Conservation (phyloP, 2,888 invertebrate genomes). For the Polymixis lichenea region DNA sequence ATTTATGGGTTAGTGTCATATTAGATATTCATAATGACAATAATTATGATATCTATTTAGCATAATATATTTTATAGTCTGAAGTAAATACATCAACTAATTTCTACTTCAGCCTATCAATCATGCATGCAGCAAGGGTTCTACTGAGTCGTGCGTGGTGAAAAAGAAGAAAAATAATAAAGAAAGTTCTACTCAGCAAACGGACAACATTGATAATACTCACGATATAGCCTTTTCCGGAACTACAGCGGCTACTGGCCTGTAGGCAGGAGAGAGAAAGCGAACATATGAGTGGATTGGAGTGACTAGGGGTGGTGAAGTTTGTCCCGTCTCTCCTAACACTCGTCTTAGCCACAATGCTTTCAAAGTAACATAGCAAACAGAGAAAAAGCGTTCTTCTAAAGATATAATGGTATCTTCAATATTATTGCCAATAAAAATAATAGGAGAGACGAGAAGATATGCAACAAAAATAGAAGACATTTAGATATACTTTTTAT, state of each 20-base stretch:
- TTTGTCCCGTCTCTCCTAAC: conserved; percentile 83
- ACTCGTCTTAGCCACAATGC: conserved; percentile 61
- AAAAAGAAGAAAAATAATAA: conserved; percentile 67
- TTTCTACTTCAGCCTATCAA: conserved; percentile 39
- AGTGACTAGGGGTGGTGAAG: conserved; percentile 84
- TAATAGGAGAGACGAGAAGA: conserved; percentile 78
- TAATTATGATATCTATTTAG: conserved; percentile 38
- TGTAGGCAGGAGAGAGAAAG: conserved; percentile 91
- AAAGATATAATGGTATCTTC: conserved; percentile 23
- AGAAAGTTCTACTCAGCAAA: conserved; percentile 72
- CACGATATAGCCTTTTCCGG: conserved; percentile 98
- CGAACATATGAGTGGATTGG: conserved; percentile 89
- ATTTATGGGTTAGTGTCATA: conserved; percentile 53
- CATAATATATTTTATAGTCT: conserved; percentile 6
- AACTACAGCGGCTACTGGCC: conserved; percentile 98
- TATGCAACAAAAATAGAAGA: conserved; percentile 79
- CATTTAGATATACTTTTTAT: conserved; percentile 57
- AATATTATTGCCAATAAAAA: conserved; percentile 40
- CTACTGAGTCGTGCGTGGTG: conserved; percentile 72
- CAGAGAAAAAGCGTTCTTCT: conserved; percentile 48
- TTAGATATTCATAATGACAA: conserved; percentile 38
- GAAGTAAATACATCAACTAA: too few relatives aligned
- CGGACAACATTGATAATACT: conserved; percentile 91
- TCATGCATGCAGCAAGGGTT: conserved; percentile 69
- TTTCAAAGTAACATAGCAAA: conserved; percentile 57